Base-by-base conservation (phyloP, 2,888 invertebrate genomes). In the Lysandra bellargus region DNA sequence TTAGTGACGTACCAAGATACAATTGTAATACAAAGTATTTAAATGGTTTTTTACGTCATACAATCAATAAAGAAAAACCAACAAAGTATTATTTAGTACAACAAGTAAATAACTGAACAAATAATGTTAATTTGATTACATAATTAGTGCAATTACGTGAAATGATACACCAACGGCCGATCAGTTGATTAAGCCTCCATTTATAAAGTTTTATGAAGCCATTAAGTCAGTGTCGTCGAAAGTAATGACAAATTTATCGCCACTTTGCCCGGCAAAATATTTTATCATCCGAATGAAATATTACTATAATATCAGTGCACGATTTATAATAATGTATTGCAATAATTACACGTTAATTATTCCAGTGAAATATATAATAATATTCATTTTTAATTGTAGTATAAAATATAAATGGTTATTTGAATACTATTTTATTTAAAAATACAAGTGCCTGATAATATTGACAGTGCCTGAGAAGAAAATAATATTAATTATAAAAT, bases 161-260 rank as follows among this genome's bases (percentile, higher is more conserved):
- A 76, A 76, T 76, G 49, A 76, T 53, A 76, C 30, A 76, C 75
- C 44, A 75, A 30, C 33, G 6, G 57, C 53, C 57, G 30, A 76
- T 33, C 53, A 76, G 76, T 57, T 76, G 49, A 76, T 76, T 76
- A 76, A 76, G 57, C 53, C 30, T 17, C 30, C 76, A 53, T 76
- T 76, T 76, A 76, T 76, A 76, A 76, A 76, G 33, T 76, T 76
- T 76, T 76, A 76, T 76, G 53, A 53, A 49, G 76, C 57, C 57
- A 76, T 76, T 76, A 76, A 76, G 76, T 76, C 76, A 33, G 30
- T 53, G 76, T 76, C 76, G 49, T 53, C 76, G 49, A 76, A 76
- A 76, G 49, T 76, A 76, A 76, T 76, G 76, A 76, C 76, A 76
- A 76, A 76, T 76, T 76, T 76, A 76, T 57, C 57, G 30, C 53